Evolutionary conservation across 2,113 vertebrate genomes (phyloP).

Genomic region (Corythoichthys haematopterus): DNA sequence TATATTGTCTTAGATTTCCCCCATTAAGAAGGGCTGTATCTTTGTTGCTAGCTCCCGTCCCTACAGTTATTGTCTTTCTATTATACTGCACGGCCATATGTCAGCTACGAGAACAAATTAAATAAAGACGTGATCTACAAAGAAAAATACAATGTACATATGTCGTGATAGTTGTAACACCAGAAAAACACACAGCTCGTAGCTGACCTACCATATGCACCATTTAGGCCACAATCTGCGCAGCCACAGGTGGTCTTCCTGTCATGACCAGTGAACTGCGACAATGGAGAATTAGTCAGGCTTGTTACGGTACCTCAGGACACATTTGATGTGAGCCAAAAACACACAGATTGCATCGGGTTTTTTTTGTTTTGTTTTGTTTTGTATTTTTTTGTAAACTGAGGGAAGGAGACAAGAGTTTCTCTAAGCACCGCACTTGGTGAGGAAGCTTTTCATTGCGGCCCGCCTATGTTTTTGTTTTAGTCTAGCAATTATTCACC

Average conservation of each 20-base stretch:
- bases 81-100: conserved; percentile 49
- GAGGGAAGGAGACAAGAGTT: conserved; percentile 1
- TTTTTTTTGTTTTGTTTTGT: background rate
- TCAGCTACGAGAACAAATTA: conserved; percentile 44
- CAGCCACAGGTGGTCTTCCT: conserved; percentile 61
- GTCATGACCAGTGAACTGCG: conserved; percentile 39
- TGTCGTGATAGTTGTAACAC: background rate
- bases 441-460: conserved; percentile 56
- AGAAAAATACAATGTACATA: conserved; percentile 39
- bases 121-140: conserved; percentile 41
- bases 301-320: conserved; percentile 24
- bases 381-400: background rate
- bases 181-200: conserved; percentile 9
- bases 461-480: conserved; percentile 66
- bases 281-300: conserved; percentile 31
- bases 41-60: conserved; percentile 49
- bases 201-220: conserved; percentile 38
- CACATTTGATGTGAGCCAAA: conserved; percentile 23
- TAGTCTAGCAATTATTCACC: conserved; percentile 54
- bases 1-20: conserved; percentile 56
- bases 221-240: conserved; percentile 55
- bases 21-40: conserved; percentile 50
- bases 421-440: conserved; percentile 42
- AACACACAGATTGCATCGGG: background rate
- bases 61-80: conserved; percentile 51